These are phyloP conservation scores for Verasper variegatus DNA, from an alignment of 2,113 vertebrate species.

Conservation along the genomic window DNA sequence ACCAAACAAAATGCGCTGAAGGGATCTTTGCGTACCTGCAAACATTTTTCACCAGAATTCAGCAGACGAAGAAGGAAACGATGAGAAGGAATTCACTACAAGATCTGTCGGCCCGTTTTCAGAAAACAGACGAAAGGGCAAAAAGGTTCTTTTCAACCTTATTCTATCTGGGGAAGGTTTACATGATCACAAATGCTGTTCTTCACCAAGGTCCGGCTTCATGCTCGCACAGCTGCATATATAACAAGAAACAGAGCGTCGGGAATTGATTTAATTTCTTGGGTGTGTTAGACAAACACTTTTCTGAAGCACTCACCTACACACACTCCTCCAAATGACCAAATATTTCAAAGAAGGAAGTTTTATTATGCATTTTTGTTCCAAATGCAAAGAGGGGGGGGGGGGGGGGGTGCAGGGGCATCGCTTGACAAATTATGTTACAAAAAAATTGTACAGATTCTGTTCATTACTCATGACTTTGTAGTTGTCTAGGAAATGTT, in stretches of 20 bases:
- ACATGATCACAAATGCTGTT: slow-evolving; percentile 61
- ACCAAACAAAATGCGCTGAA: slow-evolving; percentile 2
- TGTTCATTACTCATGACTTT: slow-evolving; percentile 25
- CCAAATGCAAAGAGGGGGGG: slow-evolving; percentile 7
- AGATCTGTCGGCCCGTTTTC: background rate
- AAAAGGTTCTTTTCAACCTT: background rate
- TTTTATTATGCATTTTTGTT: slow-evolving; percentile 50
- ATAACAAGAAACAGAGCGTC: background rate
- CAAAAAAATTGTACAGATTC: slow-evolving; percentile 35
- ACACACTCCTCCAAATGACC: slow-evolving; percentile 52
- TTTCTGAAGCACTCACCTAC: background rate
- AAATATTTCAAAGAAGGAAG: slow-evolving; percentile 55
- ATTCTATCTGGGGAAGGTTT: slow-evolving; percentile 13
- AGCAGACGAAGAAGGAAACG: slow-evolving; percentile 23
- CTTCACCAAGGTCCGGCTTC: slow-evolving; percentile 31
- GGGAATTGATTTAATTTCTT: background rate
- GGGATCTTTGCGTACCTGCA: background rate
- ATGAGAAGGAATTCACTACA: background rate
- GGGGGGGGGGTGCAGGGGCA: background rate
- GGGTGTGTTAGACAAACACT: background rate
- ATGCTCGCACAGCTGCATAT: slow-evolving; percentile 27
- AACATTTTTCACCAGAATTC: slow-evolving; percentile 42
- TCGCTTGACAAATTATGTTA: slow-evolving; percentile 10
- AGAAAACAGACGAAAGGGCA: background rate
- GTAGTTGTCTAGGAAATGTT: slow-evolving; percentile 10